phyloP scores from a whole-genome alignment of 2,888 invertebrate species.

The Brachylomia viminalis region DNA sequence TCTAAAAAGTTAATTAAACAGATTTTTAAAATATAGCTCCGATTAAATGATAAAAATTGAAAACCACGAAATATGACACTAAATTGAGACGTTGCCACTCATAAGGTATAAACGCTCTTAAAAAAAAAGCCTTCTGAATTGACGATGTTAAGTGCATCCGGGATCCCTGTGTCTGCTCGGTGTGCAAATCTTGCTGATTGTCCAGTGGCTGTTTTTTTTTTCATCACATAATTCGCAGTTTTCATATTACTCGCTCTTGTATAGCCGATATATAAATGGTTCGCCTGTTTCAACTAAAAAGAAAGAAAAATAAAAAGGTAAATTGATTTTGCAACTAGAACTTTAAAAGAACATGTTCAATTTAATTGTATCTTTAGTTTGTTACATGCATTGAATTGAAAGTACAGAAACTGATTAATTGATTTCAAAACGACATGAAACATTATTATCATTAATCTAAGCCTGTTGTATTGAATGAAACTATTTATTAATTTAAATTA shows the following conservation, averaged over 20 bases:
- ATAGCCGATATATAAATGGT: neutral
- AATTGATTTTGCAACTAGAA: neutral
- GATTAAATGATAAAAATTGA: too few relatives aligned
- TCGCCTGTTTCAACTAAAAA: neutral
- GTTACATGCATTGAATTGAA: constrained; percentile 30
- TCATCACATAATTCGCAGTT: too few relatives aligned
- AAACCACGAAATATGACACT: too few relatives aligned
- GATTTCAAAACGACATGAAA: constrained; percentile 28
- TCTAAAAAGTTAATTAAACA: too few relatives aligned
- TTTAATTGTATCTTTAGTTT: constrained; percentile 13
- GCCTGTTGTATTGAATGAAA: constrained; percentile 7
- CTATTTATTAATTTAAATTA: constrained; percentile 27
- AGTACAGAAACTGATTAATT: constrained; percentile 29
- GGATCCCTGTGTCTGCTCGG: neutral
- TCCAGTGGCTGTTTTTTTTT: neutral
- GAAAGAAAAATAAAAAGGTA: neutral
- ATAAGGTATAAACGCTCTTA: too few relatives aligned
- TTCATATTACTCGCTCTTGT: neutral
- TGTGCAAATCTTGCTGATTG: neutral
- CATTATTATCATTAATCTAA: constrained; percentile 28
- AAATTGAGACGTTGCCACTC: too few relatives aligned
- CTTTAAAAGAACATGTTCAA: constrained; percentile 19
- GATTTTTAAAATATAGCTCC: too few relatives aligned
- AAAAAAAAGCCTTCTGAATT: neutral
- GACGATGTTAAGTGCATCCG: neutral